Evolutionary conservation across 2,113 vertebrate genomes (phyloP).

Genomic region (Scophthalmus maximus): DNA sequence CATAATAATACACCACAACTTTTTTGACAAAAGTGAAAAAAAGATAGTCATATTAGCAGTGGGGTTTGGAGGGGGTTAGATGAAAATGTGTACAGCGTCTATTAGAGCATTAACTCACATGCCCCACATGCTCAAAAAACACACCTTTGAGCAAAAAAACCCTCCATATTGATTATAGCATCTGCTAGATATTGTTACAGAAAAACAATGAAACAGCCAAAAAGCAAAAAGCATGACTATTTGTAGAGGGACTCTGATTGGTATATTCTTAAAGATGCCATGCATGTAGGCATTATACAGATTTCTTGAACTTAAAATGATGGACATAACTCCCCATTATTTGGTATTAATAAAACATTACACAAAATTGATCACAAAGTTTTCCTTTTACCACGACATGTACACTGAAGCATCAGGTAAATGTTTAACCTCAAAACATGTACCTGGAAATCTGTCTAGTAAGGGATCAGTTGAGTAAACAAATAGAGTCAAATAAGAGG

Average conservation of each 20-base stretch:
- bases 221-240: neutral
- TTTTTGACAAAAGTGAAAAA: conserved; percentile 62
- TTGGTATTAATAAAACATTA: neutral
- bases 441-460: conserved; percentile 35
- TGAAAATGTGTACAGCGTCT: conserved; percentile 25
- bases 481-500: conserved; percentile 66
- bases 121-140: neutral
- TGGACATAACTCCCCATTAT: neutral
- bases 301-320: no score
- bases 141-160: neutral
- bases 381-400: neutral
- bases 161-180: neutral
- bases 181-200: no score
- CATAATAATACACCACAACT: conserved; percentile 67
- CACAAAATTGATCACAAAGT: conserved; percentile 8
- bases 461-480: conserved; percentile 61
- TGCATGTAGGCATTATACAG: neutral
- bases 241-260: neutral
- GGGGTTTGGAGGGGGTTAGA: conserved; percentile 29
- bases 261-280: neutral
- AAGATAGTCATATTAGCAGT: conserved; percentile 43
- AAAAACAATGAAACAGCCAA: neutral
- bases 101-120: conserved; percentile 13
- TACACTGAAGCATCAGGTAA: conserved; percentile 7
- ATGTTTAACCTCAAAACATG: conserved; percentile 11